Percentiles rank a stretch among this genome's conserved stretches.
Evolutionary conservation across 2,113 vertebrate genomes (phyloP).

Genomic region (Pachypanchax playfairii): DNA sequence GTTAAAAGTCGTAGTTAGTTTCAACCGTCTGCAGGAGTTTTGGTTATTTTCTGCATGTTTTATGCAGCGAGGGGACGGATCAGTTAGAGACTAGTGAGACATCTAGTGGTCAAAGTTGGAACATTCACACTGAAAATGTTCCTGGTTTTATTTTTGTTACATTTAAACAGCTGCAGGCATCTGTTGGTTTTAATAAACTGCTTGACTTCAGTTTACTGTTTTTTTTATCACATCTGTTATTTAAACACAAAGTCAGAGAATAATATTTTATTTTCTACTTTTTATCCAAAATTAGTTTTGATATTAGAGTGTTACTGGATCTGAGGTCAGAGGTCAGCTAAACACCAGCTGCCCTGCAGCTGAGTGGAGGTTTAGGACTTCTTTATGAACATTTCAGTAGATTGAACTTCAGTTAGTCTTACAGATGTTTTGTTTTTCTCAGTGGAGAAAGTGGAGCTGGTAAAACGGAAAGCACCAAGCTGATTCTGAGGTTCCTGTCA

Average conservation of each 20-base stretch:
- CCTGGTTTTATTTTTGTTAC: background rate
- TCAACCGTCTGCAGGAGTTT: too few relatives aligned
- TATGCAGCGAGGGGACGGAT: too few relatives aligned
- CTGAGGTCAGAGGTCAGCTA: background rate
- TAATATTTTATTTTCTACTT: background rate
- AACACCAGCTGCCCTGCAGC: background rate
- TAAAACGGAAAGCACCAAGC: slow-evolving; percentile 97
- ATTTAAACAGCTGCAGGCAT: background rate
- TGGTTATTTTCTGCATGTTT: too few relatives aligned
- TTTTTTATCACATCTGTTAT: background rate
- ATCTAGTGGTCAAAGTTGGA: slow-evolving; percentile 39
- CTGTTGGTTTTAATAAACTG: background rate
- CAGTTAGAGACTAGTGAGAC: slow-evolving; percentile 1
- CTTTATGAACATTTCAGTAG: background rate
- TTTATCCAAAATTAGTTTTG: background rate
- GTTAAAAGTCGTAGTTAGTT: too few relatives aligned
- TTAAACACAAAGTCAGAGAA: too few relatives aligned
- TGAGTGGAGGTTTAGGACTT: background rate
- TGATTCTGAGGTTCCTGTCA: slow-evolving; percentile 94
- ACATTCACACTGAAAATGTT: rapidly evolving
- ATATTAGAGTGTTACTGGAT: background rate
- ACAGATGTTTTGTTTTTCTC: slow-evolving; percentile 3
- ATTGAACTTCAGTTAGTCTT: background rate
- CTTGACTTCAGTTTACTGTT: background rate
- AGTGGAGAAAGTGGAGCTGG: slow-evolving; percentile 98